These are phyloP conservation scores for Eilema caniola DNA, from an alignment of 2,888 invertebrate species.

Conservation along the genomic window DNA sequence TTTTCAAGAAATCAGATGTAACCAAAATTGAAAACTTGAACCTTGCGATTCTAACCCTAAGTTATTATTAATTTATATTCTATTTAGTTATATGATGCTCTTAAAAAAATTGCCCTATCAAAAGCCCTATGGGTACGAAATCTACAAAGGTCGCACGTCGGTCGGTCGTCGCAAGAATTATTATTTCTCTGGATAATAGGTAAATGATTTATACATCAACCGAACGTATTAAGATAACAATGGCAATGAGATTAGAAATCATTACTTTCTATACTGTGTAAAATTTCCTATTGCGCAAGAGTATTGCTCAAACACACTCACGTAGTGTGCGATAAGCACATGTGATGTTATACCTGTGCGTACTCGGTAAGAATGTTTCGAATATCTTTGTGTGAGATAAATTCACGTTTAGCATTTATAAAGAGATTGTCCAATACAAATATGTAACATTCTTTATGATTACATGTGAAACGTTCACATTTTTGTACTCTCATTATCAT, in stretches of 20 bases:
- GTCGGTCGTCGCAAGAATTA: too few species aligned
- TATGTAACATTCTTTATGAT: conserved; percentile 7
- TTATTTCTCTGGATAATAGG: conserved; percentile 38
- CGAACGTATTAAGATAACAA: conserved; percentile 70
- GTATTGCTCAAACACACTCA: conserved; percentile 57
- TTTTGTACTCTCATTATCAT: conserved; percentile 8
- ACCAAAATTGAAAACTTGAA: too few species aligned
- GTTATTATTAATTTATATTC: too few species aligned
- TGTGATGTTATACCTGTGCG: conserved; percentile 44
- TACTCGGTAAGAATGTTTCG: conserved; percentile 43
- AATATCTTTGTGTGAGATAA: conserved; percentile 40
- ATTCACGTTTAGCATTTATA: conserved; percentile 21
- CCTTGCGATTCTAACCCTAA: too few species aligned
- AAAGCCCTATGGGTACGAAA: too few species aligned
- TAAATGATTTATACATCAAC: conserved; percentile 46
- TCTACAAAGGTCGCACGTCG: background rate
- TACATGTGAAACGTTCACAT: background rate
- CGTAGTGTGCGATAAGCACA: conserved; percentile 61
- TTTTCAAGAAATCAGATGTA: too few species aligned
- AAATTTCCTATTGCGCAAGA: conserved; percentile 73
- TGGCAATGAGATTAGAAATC: conserved; percentile 76
- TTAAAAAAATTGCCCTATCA: too few species aligned
- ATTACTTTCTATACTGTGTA: conserved; percentile 74
- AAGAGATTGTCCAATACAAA: conserved; percentile 19
- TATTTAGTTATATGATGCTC: too few species aligned